A percentile compares a stretch with the other conserved stretches of the same genome.
Conservation (phyloP, 2,888 invertebrate species). For the Eristalinus aeneus region DNA sequence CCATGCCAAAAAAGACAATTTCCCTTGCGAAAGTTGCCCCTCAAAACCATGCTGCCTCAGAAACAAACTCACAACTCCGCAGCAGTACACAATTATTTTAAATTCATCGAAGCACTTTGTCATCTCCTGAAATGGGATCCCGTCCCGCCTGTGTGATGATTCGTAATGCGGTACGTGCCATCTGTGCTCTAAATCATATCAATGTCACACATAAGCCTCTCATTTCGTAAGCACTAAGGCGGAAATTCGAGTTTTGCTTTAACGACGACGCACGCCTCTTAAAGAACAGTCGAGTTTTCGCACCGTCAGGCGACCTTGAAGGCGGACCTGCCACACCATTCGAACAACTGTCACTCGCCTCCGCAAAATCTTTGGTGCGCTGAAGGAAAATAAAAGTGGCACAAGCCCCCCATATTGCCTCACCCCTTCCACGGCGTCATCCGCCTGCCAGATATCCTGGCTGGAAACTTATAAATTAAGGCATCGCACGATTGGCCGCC, state of each 20-base stretch:
- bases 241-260: not conserved
- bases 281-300: not conserved
- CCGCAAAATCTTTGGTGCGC: slow-evolving; percentile 8
- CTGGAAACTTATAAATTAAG: slow-evolving; percentile 34
- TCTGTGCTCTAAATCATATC: slow-evolving; percentile 40
- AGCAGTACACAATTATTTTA: not conserved
- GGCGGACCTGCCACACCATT: not conserved
- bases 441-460: slow-evolving; percentile 28
- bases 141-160: not conserved
- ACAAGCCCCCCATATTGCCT: slow-evolving; percentile 1
- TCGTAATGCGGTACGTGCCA: slow-evolving; percentile 40
- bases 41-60: not conserved
- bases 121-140: not conserved
- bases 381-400: not conserved
- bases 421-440: slow-evolving; percentile 7
- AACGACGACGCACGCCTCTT: not conserved
- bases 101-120: not conserved
- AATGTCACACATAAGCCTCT: slow-evolving; percentile 22
- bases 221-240: slow-evolving; percentile 16
- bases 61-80: not conserved
- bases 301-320: not conserved
- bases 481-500: slow-evolving; percentile 43
- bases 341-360: slow-evolving; percentile 10
- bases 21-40: not conserved
- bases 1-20: not conserved